phyloP scores from a whole-genome alignment of 1,140 invertebrate species.

The Metaphire vulgaris region DNA sequence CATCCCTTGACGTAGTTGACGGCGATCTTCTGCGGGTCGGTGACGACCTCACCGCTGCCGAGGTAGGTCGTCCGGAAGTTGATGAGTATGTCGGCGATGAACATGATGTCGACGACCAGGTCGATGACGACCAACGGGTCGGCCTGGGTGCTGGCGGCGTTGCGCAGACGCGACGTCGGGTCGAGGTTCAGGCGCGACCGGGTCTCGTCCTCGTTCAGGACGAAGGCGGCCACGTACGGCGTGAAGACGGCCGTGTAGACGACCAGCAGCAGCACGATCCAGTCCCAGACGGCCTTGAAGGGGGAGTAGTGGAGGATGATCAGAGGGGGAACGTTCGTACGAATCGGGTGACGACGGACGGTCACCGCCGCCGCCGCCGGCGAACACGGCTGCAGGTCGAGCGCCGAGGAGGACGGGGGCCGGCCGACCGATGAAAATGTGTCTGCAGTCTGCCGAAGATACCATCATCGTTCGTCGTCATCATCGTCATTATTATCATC shows the following conservation, averaged over 20 bases:
- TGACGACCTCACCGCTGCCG: slow-evolving; percentile 50
- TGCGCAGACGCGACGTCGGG: slow-evolving; percentile 36
- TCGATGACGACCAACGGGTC: slow-evolving; percentile 52
- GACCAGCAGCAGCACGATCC: slow-evolving; percentile 91
- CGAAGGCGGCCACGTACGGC: slow-evolving; percentile 94
- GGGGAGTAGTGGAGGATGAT: slow-evolving; percentile 96
- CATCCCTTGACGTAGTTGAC: slow-evolving; percentile 52
- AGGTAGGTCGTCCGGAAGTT: slow-evolving; percentile 53
- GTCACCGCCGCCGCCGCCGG: not conserved
- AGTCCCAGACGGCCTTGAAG: slow-evolving; percentile 98
- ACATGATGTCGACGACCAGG: slow-evolving; percentile 52
- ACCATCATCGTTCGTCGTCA: no score
- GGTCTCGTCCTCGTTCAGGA: slow-evolving; percentile 68
- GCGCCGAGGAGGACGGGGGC: no score
- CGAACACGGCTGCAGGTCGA: no score
- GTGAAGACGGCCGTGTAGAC: slow-evolving; percentile 99
- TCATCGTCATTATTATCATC: not conserved
- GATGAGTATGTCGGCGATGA: slow-evolving; percentile 53
- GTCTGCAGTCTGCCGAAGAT: no score
- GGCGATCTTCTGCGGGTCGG: slow-evolving; percentile 49
- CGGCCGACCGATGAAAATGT: no score
- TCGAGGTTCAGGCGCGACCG: slow-evolving; percentile 39
- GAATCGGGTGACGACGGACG: slow-evolving; percentile 18
- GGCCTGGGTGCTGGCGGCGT: slow-evolving; percentile 38
- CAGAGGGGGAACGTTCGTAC: slow-evolving; percentile 40